Evolutionary conservation across 2,888 invertebrate species (phyloP).

Genomic region (Hipparchia sbordonii): DNA sequence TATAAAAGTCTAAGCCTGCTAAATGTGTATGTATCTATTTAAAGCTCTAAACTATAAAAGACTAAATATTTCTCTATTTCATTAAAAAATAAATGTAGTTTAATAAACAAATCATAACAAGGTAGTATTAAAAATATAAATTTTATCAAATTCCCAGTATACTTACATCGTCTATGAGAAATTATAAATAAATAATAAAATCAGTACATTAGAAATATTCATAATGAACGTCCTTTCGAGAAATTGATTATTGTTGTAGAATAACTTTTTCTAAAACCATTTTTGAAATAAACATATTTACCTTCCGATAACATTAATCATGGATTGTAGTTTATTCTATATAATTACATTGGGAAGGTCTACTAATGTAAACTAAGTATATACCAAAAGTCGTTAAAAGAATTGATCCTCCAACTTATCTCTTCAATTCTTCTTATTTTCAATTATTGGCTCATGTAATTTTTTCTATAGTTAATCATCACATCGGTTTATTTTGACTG

Average conservation of each 20-base stretch:
- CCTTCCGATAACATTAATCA: conserved; percentile 8
- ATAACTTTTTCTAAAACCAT: conserved; percentile 31
- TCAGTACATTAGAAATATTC: conserved; percentile 16
- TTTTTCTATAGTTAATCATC: too few relatives aligned
- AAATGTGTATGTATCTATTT: conserved; percentile 26
- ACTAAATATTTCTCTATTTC: conserved; percentile 34
- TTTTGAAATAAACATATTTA: conserved; percentile 29
- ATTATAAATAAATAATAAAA: conserved; percentile 25
- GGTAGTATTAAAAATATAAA: conserved; percentile 25
- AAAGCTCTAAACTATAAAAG: conserved; percentile 34
- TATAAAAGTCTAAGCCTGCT: conserved; percentile 35
- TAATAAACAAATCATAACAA: conserved; percentile 23
- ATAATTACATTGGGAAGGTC: too few relatives aligned
- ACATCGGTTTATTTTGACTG: too few relatives aligned
- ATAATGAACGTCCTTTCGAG: conserved; percentile 26
- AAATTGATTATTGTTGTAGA: conserved; percentile 35
- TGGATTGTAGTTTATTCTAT: not conserved
- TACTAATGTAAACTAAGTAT: too few relatives aligned
- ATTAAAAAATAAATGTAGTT: conserved; percentile 27
- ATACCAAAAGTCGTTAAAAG: too few relatives aligned
- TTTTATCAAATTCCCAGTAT: conserved; percentile 38
- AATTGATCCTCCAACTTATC: too few relatives aligned
- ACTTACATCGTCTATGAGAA: conserved; percentile 23
- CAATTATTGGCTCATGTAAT: too few relatives aligned
- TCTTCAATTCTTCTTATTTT: too few relatives aligned